These are phyloP conservation scores for Hesperia comma DNA, from an alignment of 2,888 invertebrate genomes.

Conservation along the genomic window DNA sequence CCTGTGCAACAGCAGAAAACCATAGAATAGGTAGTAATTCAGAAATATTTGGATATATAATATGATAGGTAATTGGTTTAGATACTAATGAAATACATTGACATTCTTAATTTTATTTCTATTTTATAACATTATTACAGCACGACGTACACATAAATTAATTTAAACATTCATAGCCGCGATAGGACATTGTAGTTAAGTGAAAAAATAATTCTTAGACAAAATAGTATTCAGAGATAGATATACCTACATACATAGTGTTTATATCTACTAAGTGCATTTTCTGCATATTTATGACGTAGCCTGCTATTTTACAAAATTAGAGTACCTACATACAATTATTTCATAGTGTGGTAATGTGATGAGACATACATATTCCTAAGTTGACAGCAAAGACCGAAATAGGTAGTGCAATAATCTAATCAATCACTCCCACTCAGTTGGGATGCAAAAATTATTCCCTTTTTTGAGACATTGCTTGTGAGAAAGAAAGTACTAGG, in stretches of 20 bases:
- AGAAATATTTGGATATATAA: background rate
- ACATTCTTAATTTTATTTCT: background rate
- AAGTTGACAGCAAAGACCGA: too few relatives aligned
- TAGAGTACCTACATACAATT: too few relatives aligned
- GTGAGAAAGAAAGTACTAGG: too few relatives aligned
- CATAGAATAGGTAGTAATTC: background rate
- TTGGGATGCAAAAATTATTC: too few relatives aligned
- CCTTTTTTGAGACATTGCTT: too few relatives aligned
- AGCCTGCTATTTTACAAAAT: too few relatives aligned
- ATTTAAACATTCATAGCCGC: slow-evolving; percentile 3
- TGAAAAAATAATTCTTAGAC: slow-evolving; percentile 8
- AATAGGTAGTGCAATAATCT: too few relatives aligned
- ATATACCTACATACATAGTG: background rate
- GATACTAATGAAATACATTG: background rate
- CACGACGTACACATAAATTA: background rate
- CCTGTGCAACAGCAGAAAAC: background rate
- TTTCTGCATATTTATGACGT: too few relatives aligned
- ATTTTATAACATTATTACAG: background rate
- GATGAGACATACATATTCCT: too few relatives aligned
- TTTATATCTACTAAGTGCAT: background rate
- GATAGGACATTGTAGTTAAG: background rate
- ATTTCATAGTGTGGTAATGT: too few relatives aligned
- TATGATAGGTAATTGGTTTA: background rate
- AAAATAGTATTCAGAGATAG: slow-evolving; percentile 9
- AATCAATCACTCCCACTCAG: too few relatives aligned